Percentiles rank a stretch among this genome's conserved stretches.
Evolutionary conservation across 2,888 invertebrate species (phyloP).

Genomic region (Melanchra persicariae): DNA sequence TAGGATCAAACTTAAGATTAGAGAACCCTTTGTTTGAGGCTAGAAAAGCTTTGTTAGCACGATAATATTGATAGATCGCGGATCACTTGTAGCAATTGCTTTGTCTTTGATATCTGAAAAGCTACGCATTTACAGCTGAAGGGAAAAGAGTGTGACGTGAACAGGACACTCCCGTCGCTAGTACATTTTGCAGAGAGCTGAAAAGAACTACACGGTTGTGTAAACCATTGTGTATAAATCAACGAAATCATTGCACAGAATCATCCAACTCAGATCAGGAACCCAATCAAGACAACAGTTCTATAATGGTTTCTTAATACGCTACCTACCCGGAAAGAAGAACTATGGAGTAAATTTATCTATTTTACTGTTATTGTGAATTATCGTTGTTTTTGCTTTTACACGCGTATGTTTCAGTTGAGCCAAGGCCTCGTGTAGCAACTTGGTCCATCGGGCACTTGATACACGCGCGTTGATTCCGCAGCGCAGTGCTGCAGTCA

Average conservation of each 20-base stretch:
- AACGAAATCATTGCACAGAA: not conserved
- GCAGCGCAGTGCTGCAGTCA: not conserved
- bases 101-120: not conserved
- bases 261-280: not conserved
- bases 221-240: not conserved
- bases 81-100: not conserved
- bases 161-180: not conserved
- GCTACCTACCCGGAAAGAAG: not conserved
- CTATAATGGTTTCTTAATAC: not conserved
- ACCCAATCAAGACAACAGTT: not conserved
- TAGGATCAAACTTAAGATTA: too few relatives aligned
- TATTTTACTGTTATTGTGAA: not conserved
- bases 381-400: not conserved
- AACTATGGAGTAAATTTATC: too few relatives aligned
- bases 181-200: not conserved
- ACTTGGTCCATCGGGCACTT: slow-evolving; percentile 3
- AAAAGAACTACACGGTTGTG: not conserved
- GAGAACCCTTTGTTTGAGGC: not conserved
- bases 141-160: not conserved
- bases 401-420: not conserved
- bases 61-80: not conserved
- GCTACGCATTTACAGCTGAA: too few relatives aligned
- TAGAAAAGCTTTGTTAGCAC: not conserved
- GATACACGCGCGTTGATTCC: not conserved
- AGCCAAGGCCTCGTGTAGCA: not conserved